Percentiles rank a stretch among this genome's conserved stretches.
These are phyloP conservation scores for Sinonovacula constricta DNA, from an alignment of 1,140 invertebrate genomes.

Conservation along the genomic window DNA sequence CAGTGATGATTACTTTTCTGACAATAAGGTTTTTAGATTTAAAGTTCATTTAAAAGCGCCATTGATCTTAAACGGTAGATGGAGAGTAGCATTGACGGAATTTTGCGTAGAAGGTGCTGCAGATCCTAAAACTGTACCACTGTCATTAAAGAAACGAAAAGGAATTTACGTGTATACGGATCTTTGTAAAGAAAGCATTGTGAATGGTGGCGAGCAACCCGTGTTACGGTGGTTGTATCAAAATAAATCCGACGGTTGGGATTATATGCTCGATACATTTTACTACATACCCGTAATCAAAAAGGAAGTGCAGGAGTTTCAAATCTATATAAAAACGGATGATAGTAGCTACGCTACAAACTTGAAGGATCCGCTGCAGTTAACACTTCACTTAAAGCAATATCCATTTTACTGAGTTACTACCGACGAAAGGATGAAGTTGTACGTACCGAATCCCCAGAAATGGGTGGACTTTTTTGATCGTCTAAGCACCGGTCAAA, in stretches of 20 bases:
- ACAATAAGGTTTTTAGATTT: conserved; percentile 42
- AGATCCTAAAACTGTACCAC: neutral
- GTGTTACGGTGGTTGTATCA: conserved; percentile 20
- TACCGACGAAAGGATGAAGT: too few relatives aligned
- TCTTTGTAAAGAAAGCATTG: conserved; percentile 34
- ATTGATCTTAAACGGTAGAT: conserved; percentile 33
- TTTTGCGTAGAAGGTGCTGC: neutral
- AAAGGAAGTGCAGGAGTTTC: conserved; percentile 22
- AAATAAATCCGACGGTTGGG: conserved; percentile 25
- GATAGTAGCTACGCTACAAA: conserved; percentile 1
- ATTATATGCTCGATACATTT: conserved; percentile 18
- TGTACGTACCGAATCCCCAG: conserved; percentile 29
- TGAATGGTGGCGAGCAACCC: conserved; percentile 23
- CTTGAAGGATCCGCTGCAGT: neutral
- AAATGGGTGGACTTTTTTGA: too few relatives aligned
- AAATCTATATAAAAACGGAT: conserved; percentile 31
- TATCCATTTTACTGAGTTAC: conserved; percentile 32
- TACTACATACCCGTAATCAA: conserved; percentile 33
- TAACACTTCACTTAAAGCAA: conserved; percentile 40
- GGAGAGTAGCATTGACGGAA: conserved; percentile 33
- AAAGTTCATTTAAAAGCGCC: conserved; percentile 14
- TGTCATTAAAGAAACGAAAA: neutral
- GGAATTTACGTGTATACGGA: conserved; percentile 29
- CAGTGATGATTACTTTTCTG: conserved; percentile 24
- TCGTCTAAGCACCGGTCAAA: neutral